These are phyloP conservation scores for Ginglymostoma cirratum DNA, from an alignment of 2,113 vertebrate species.

Conservation along the genomic window DNA sequence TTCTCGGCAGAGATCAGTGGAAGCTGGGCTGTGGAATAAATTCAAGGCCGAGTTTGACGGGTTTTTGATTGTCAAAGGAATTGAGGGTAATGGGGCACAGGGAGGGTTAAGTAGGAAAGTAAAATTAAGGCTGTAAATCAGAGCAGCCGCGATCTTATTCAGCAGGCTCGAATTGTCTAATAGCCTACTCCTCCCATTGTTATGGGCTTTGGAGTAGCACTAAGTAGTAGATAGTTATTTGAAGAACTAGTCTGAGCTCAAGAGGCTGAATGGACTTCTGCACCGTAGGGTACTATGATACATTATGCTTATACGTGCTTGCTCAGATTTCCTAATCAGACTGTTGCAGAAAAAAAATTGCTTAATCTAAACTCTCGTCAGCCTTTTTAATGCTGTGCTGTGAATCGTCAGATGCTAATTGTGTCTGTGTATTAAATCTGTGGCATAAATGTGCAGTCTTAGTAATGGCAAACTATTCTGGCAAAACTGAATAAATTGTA, in stretches of 20 bases:
- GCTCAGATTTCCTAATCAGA: background rate
- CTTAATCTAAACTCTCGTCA: constrained; percentile 10
- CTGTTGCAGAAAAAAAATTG: background rate
- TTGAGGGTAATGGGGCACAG: no score
- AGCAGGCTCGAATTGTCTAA: background rate
- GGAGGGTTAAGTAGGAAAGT: background rate
- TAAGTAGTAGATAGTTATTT: background rate
- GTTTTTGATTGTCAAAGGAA: background rate
- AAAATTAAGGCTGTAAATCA: background rate
- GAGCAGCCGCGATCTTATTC: background rate
- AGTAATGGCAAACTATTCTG: constrained; percentile 13
- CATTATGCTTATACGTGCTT: background rate
- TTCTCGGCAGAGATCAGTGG: background rate
- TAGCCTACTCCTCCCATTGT: background rate
- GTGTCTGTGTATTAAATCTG: constrained; percentile 21
- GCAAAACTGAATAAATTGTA: constrained; percentile 31
- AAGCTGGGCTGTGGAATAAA: background rate
- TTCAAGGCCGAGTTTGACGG: background rate
- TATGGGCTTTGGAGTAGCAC: background rate
- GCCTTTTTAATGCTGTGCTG: constrained; percentile 7
- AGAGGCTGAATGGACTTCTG: background rate
- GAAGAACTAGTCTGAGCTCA: background rate
- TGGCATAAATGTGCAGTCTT: constrained; percentile 19
- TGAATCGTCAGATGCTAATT: constrained; percentile 35
- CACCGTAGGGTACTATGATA: background rate